Percentiles rank a stretch among this genome's conserved stretches.
Evolutionary conservation across 2,113 vertebrate species (phyloP).

Genomic region (Ochotona curzoniae): DNA sequence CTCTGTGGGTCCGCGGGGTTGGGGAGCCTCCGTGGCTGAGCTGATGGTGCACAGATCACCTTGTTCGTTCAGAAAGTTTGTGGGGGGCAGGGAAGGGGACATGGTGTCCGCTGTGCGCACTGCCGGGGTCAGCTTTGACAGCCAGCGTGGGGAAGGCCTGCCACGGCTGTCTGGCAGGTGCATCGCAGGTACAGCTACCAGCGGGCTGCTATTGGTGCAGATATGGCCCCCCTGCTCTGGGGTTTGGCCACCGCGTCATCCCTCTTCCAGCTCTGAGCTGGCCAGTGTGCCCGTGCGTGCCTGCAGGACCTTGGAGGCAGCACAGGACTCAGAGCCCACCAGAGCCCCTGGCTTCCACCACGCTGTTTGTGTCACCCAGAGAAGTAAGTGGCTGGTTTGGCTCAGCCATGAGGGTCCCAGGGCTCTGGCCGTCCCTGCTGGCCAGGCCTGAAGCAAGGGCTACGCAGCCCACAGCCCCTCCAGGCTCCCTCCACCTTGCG

Average conservation of each 20-base stretch:
- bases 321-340: background rate
- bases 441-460: background rate
- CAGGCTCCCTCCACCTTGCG: background rate
- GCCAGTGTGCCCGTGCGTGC: accelerated
- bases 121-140: background rate
- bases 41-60: background rate
- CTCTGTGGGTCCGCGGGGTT: too few species aligned
- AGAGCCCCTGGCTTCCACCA: too few species aligned
- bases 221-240: accelerated
- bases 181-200: background rate
- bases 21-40: accelerated
- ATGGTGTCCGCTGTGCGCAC: accelerated
- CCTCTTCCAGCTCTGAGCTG: background rate
- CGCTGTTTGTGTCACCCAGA: background rate
- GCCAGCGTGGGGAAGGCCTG: accelerated
- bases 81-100: too few species aligned
- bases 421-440: accelerated
- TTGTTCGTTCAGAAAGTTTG: background rate
- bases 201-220: background rate
- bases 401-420: background rate
- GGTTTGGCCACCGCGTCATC: background rate
- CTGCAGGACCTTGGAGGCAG: background rate
- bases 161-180: too few species aligned
- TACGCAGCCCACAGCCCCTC: background rate
- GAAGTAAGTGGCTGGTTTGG: accelerated